These are phyloP conservation scores for Pachymerium ferrugineum DNA, from an alignment of 2,888 invertebrate species.

Conservation along the genomic window DNA sequence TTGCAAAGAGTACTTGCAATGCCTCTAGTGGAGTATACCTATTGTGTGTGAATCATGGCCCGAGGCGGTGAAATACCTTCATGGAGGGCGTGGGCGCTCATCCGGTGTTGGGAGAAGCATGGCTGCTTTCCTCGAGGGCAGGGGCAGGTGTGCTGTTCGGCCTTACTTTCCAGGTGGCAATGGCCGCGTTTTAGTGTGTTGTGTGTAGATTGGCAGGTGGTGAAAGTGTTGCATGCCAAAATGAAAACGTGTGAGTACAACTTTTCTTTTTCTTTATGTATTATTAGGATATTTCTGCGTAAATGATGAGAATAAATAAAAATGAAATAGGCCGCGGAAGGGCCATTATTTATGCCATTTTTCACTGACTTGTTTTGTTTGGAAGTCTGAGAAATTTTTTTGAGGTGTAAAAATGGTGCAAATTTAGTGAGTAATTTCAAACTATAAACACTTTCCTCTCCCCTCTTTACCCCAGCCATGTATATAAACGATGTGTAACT, in stretches of 20 bases:
- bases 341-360: too few species aligned
- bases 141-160: conserved; percentile 8
- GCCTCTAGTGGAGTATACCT: neutral
- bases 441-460: too few species aligned
- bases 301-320: too few species aligned
- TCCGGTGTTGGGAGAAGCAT: conserved; percentile 8
- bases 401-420: too few species aligned
- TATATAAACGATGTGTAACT: too few species aligned
- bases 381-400: too few species aligned
- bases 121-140: neutral
- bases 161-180: conserved; percentile 5
- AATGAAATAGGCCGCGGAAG: too few species aligned
- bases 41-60: neutral
- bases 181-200: conserved; percentile 2
- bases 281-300: too few species aligned
- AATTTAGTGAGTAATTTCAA: too few species aligned
- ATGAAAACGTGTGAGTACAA: neutral
- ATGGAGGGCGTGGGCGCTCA: conserved; percentile 1
- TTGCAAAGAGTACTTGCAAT: neutral
- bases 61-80: neutral
- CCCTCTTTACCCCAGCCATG: too few species aligned
- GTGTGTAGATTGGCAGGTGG: neutral
- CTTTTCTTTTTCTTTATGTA: too few species aligned
- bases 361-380: too few species aligned
- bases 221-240: neutral